Evolutionary conservation across 2,888 invertebrate genomes (phyloP).

Genomic region (Cryptus viduatorius): DNA sequence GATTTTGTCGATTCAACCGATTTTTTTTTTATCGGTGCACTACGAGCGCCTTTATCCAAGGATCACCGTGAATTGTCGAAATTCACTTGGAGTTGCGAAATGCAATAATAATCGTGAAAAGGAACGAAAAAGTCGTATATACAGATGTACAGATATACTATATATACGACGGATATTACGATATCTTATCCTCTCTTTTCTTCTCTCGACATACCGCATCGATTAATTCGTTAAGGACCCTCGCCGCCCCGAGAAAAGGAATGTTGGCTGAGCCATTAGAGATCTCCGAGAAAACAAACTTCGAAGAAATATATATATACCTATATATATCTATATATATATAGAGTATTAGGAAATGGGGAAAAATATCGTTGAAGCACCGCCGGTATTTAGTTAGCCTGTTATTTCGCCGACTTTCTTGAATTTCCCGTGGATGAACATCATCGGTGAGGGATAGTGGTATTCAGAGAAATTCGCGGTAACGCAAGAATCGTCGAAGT

Average conservation of each 20-base stretch:
- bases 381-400: constrained; percentile 49
- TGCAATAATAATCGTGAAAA: no score
- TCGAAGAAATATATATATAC: neutral
- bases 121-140: neutral
- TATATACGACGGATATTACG: neutral
- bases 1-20: no score
- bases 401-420: constrained; percentile 38
- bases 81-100: no score
- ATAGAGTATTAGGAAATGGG: constrained; percentile 15
- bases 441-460: neutral
- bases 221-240: constrained; percentile 47
- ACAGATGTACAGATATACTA: neutral
- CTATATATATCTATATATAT: neutral
- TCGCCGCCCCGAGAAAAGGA: neutral
- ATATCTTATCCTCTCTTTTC: neutral
- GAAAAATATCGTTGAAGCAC: constrained; percentile 51
- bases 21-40: no score
- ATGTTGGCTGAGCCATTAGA: constrained; percentile 45
- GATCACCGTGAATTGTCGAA: no score
- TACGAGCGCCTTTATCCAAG: no score
- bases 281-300: constrained; percentile 14
- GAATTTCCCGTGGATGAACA: constrained; percentile 1
- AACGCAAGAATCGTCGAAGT: neutral
- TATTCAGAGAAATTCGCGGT: neutral
- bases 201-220: constrained; percentile 22